These are phyloP conservation scores for Idaea biselata DNA, from an alignment of 2,888 invertebrate genomes.

Conservation along the genomic window DNA sequence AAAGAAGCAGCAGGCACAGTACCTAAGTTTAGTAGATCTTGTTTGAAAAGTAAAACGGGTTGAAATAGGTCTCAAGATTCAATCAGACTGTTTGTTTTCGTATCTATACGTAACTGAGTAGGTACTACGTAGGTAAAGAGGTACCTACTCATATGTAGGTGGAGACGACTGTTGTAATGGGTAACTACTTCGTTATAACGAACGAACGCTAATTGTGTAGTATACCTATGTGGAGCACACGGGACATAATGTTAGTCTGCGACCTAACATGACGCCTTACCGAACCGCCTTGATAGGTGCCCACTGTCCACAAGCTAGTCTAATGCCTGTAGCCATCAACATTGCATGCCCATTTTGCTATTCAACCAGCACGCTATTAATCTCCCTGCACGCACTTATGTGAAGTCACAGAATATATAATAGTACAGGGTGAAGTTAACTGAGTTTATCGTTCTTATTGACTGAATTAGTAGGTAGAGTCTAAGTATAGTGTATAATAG, in stretches of 20 bases:
- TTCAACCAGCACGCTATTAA: constrained; percentile 37
- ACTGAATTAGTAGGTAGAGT: constrained; percentile 26
- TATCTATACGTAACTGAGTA: no score
- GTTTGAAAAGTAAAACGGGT: no score
- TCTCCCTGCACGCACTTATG: constrained; percentile 45
- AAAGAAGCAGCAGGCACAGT: no score
- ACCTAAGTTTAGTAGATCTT: no score
- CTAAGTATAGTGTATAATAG: no score
- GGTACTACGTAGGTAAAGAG: no score
- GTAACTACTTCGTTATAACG: no score
- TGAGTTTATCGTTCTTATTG: constrained; percentile 37
- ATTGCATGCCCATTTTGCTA: constrained; percentile 42
- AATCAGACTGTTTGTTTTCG: no score
- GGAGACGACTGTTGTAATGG: no score
- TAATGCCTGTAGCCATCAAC: constrained; percentile 44
- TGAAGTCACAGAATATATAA: constrained; percentile 2
- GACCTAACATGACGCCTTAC: constrained; percentile 18
- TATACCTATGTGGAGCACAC: constrained; percentile 56
- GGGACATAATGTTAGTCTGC: constrained; percentile 60
- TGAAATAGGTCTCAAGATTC: no score
- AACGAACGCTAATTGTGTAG: not conserved
- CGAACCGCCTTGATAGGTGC: constrained; percentile 34
- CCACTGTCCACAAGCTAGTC: constrained; percentile 34
- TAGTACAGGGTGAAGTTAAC: constrained; percentile 13
- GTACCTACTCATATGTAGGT: no score